Conservation (phyloP, 2,888 invertebrate genomes). For the Polymixis flavicincta region DNA sequence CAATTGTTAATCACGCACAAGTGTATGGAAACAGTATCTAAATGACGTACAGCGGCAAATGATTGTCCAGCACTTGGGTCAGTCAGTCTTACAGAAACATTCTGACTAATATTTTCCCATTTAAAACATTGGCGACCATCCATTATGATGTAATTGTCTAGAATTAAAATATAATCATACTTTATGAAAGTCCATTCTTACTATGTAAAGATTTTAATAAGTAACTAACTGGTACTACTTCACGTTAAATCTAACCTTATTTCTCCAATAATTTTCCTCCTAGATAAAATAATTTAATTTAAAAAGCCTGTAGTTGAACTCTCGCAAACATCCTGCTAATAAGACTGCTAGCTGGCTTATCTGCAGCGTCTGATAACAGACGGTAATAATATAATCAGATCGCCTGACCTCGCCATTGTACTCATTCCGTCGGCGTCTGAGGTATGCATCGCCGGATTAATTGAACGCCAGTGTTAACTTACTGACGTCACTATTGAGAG, state of each 20-base stretch:
- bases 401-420: constrained; percentile 8
- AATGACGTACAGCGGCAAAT: background rate
- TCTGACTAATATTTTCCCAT: background rate
- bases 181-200: background rate
- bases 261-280: background rate
- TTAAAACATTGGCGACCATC: too few relatives aligned
- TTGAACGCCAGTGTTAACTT: constrained; percentile 9
- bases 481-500: background rate
- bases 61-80: background rate
- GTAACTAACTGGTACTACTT: background rate
- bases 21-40: background rate
- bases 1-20: background rate
- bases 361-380: constrained; percentile 7
- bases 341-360: background rate
- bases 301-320: background rate
- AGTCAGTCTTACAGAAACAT: background rate
- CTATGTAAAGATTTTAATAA: background rate
- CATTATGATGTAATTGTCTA: constrained; percentile 9
- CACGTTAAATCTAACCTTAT: background rate
- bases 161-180: constrained; percentile 1
- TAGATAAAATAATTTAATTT: background rate
- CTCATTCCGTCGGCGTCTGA: background rate
- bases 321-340: constrained; percentile 15
- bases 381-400: background rate
- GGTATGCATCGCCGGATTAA: background rate